Conservation (phyloP, 2,888 invertebrate species). For the Eudasyphora cyanicolor region DNA sequence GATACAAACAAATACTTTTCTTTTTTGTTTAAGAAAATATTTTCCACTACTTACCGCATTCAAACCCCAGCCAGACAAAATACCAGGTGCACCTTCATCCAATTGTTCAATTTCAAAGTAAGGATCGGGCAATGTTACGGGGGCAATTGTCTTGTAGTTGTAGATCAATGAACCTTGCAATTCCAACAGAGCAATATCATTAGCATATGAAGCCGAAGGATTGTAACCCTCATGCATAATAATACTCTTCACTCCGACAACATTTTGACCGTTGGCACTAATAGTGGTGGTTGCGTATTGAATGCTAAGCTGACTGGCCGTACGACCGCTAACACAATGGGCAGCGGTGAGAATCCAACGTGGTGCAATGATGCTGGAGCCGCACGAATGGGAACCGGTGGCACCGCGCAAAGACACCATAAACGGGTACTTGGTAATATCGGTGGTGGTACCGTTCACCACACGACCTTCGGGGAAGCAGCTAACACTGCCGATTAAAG, state of each 20-base stretch:
- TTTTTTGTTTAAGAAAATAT: no score
- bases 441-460: conserved; percentile 75
- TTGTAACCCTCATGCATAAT: conserved; percentile 77
- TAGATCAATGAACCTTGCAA: conserved; percentile 70
- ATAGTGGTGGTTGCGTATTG: conserved; percentile 73
- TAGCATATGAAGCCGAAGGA: conserved; percentile 71
- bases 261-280: conserved; percentile 68
- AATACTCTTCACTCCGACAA: conserved; percentile 70
- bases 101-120: conserved; percentile 71
- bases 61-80: conserved; percentile 76
- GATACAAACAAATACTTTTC: background rate
- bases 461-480: conserved; percentile 71
- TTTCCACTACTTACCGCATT: conserved; percentile 70
- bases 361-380: conserved; percentile 71
- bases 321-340: conserved; percentile 71
- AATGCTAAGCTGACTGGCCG: conserved; percentile 63
- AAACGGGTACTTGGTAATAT: conserved; percentile 73
- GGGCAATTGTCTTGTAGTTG: conserved; percentile 70
- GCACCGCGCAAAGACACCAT: conserved; percentile 73
- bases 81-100: conserved; percentile 68
- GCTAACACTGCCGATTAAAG: conserved; percentile 23
- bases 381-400: conserved; percentile 73
- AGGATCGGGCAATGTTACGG: conserved; percentile 72
- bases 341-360: conserved; percentile 74
- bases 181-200: conserved; percentile 79